Percentiles rank a stretch among this genome's conserved stretches.
These are phyloP conservation scores for Steatornis caripensis DNA, from an alignment of 2,113 vertebrate genomes.

Conservation along the genomic window DNA sequence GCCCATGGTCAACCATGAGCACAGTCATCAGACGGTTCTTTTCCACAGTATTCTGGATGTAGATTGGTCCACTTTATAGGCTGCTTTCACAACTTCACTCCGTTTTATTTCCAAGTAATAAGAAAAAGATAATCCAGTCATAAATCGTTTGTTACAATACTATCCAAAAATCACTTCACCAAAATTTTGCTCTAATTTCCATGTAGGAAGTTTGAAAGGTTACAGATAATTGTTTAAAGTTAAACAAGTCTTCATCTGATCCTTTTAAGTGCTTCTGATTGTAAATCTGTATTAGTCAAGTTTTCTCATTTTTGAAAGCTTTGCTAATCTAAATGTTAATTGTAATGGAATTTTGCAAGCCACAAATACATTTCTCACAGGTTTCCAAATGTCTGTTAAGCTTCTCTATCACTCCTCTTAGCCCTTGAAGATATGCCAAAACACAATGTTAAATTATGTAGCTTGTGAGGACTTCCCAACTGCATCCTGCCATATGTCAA, in stretches of 20 bases:
- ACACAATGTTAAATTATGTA: not conserved
- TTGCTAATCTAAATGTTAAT: not conserved
- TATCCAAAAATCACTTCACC: not conserved
- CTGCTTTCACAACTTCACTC: not conserved
- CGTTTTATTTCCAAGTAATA: not conserved
- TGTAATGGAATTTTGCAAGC: not conserved
- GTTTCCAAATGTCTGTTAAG: not conserved
- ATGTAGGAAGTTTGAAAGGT: not conserved
- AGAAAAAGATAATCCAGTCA: not conserved
- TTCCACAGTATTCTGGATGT: not conserved
- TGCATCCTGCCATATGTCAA: not conserved
- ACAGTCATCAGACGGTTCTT: not conserved
- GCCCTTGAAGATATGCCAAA: constrained; percentile 4
- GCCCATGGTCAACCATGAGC: not conserved
- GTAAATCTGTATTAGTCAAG: not conserved
- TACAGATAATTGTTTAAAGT: not conserved
- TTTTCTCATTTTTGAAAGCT: not conserved
- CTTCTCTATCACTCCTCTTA: not conserved
- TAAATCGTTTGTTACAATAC: not conserved
- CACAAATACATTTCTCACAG: not conserved
- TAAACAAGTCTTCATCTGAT: not conserved
- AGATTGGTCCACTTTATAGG: not conserved
- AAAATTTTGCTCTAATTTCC: not conserved
- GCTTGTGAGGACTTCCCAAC: not conserved
- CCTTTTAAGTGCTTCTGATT: not conserved